Evolutionary conservation across 2,797 vertebrate genomes (phyloP).

Genomic region (Girardinus metallicus): DNA sequence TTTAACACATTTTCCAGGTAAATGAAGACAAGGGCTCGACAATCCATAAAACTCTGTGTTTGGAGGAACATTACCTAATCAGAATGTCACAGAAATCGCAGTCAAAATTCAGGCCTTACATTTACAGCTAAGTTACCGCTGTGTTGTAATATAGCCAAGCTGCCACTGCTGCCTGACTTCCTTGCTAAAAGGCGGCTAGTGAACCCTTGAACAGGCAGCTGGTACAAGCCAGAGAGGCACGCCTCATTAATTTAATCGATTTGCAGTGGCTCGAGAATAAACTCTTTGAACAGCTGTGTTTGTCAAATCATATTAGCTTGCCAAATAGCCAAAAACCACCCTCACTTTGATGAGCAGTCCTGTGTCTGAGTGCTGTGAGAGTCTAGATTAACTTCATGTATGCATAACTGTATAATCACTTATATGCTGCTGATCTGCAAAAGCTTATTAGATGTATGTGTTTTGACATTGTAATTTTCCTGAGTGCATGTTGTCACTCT

Average conservation of each 20-base stretch:
- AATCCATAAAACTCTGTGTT: neutral
- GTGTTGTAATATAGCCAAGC: constrained; percentile 37
- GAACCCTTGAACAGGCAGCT: constrained; percentile 73
- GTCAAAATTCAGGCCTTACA: constrained; percentile 6
- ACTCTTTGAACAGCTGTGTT: constrained; percentile 83
- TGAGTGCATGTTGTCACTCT: constrained; percentile 1
- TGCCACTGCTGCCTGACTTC: constrained; percentile 55
- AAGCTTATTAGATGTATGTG: constrained; percentile 17
- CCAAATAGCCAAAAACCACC: constrained; percentile 68
- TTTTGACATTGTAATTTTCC: constrained; percentile 14
- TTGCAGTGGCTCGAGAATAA: constrained; percentile 78
- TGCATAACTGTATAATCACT: constrained; percentile 21
- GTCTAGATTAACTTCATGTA: constrained; percentile 6
- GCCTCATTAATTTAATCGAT: constrained; percentile 84
- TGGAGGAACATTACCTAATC: neutral
- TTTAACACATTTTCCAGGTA: neutral
- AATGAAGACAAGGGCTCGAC: neutral
- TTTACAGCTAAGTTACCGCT: neutral
- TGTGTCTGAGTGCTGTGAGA: constrained; percentile 18
- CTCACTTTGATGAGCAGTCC: constrained; percentile 54
- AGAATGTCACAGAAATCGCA: neutral
- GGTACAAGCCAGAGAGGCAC: constrained; percentile 72
- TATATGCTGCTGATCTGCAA: constrained; percentile 39
- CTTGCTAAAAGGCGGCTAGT: constrained; percentile 74
- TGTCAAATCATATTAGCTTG: constrained; percentile 77